Evolutionary conservation across 1,140 invertebrate genomes (phyloP).

Genomic region (Ephestia elutella): DNA sequence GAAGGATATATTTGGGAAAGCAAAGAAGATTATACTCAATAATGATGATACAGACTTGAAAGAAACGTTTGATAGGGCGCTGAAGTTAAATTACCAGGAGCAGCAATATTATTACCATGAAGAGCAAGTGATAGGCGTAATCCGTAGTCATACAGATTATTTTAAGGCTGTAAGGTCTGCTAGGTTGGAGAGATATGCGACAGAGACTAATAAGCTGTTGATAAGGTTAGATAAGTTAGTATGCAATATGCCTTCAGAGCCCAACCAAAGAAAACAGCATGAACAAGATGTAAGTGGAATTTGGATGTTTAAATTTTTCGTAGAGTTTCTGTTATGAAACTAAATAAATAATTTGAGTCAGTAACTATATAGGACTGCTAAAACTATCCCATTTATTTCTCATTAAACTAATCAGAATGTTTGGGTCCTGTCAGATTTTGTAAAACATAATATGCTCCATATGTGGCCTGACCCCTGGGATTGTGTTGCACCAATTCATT

Average conservation of each 20-base stretch:
- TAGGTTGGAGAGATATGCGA: constrained; percentile 88
- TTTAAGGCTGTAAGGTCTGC: constrained; percentile 82
- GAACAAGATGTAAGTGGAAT: constrained; percentile 75
- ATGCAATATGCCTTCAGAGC: constrained; percentile 86
- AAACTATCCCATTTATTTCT: too few relatives aligned
- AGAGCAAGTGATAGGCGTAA: constrained; percentile 80
- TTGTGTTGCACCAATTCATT: too few relatives aligned
- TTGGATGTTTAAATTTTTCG: constrained; percentile 2
- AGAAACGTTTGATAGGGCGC: constrained; percentile 72
- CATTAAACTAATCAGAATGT: too few relatives aligned
- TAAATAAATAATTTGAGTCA: too few relatives aligned
- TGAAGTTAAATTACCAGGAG: constrained; percentile 64
- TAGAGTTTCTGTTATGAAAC: too few relatives aligned
- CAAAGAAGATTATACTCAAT: constrained; percentile 91
- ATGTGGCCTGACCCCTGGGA: too few relatives aligned
- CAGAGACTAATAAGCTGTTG: constrained; percentile 96
- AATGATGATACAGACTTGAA: constrained; percentile 80
- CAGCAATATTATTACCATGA: constrained; percentile 67
- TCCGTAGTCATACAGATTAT: constrained; percentile 81
- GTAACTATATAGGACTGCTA: too few relatives aligned
- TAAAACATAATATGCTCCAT: too few relatives aligned
- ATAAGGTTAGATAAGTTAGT: constrained; percentile 95
- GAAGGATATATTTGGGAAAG: constrained; percentile 92
- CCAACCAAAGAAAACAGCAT: constrained; percentile 87
- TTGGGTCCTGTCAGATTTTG: too few relatives aligned